Conservation (phyloP, 2,888 invertebrate genomes). For the Physocephala rufipes region DNA sequence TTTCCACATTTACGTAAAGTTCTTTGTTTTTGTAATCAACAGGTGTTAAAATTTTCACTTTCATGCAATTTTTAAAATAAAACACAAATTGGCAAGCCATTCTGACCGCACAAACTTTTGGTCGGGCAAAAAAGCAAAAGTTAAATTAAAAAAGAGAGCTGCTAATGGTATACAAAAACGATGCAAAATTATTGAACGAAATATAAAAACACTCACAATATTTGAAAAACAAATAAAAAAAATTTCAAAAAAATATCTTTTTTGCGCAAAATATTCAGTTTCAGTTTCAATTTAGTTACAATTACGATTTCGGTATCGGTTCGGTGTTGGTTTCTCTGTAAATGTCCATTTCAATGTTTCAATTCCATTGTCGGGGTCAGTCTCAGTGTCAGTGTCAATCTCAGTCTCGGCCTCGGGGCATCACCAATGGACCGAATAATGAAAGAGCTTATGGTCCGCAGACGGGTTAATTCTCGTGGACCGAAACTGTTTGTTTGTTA, state of each 20-base stretch:
- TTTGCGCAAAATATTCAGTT: too few relatives aligned
- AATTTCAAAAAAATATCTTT: too few relatives aligned
- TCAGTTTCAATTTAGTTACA: slow-evolving; percentile 3
- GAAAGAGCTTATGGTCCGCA: background rate
- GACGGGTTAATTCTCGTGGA: background rate
- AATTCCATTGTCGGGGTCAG: too few relatives aligned
- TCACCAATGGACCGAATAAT: background rate
- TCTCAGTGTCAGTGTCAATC: too few relatives aligned
- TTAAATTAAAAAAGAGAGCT: slow-evolving; percentile 7
- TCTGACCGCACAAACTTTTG: too few relatives aligned
- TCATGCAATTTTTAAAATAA: slow-evolving; percentile 15
- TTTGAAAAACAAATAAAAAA: background rate
- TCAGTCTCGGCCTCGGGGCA: background rate
- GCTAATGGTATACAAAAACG: too few relatives aligned
- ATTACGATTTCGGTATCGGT: slow-evolving; percentile 25
- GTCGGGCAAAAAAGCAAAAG: slow-evolving; percentile 12
- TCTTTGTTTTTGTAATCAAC: slow-evolving; percentile 3
- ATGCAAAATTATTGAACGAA: too few relatives aligned
- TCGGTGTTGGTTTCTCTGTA: too few relatives aligned
- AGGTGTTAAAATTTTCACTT: slow-evolving; percentile 32
- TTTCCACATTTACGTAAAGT: slow-evolving; percentile 9
- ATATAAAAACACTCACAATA: background rate
- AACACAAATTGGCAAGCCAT: too few relatives aligned
- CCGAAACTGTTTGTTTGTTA: slow-evolving; percentile 1
- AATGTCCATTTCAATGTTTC: too few relatives aligned